Base-by-base conservation (phyloP, 2,797 vertebrate genomes). In the Peromyscus attwateri region DNA sequence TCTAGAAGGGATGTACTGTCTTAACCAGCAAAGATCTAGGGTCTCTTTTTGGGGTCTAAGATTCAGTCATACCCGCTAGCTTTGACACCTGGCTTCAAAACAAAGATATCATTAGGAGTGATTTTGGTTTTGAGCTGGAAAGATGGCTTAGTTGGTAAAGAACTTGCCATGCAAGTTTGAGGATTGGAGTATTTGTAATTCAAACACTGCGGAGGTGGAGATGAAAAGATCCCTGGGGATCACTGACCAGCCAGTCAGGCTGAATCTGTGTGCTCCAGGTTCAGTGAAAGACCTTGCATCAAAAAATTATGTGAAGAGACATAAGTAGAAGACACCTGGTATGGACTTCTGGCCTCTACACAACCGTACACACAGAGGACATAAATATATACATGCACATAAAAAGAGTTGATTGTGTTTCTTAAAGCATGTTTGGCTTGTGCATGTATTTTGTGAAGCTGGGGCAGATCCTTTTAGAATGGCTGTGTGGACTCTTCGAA, bases 11-110 rank as follows among this genome's bases (percentile, higher is more conserved):
- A 31, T 71, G 70, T 95, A 40, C 4, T 62, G 43, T 84, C 49
- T 82, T 1, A 96, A 91, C 85, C 85, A 82, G 49, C 3, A 37
- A 62, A 94, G 16, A 60, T 75, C 12, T 95, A n/a, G 70, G 49
- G 34, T 91, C 27, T 89, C 73, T 89, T 57, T 66, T 66, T 93
- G 3, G 55, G 43, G 88, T 17, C 27, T 85, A 57, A 49, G 40
- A 12, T 73, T 82, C 68, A 13, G 79, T 29, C 19, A 31, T 71
- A 10, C 2, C 43, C 79, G 7, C 9, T 29, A 87, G 25, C 12
- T 37, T 81, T 73, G 40, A 34, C 10, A n/a, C 3, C 57, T 6
- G 60, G 60, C 37, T 95, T 82, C 16, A 34, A 46, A 76, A 77
- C 75, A 66, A 87, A 68, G 80, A 73, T 14, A 4, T 40, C 52